A percentile compares a stretch with the other conserved stretches of the same genome.
phyloP scores from a whole-genome alignment of 2,888 invertebrate genomes.

The Thyatira batis region DNA sequence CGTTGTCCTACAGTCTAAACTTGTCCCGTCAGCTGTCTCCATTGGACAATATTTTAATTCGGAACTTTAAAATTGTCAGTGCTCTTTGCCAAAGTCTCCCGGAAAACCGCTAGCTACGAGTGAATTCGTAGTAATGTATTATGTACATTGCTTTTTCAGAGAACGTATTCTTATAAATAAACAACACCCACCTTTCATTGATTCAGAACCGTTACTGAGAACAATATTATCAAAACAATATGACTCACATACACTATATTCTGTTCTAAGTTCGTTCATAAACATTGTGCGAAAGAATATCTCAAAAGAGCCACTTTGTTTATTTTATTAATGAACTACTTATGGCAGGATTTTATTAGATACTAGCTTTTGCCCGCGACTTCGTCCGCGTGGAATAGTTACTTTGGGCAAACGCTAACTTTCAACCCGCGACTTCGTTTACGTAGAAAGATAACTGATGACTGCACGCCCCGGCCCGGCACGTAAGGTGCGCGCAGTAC shows the following conservation, averaged over 20 bases:
- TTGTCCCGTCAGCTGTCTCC: neutral
- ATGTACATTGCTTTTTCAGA: neutral
- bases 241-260: neutral
- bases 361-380: no score
- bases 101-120: neutral
- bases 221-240: slow-evolving; percentile 1
- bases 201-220: neutral
- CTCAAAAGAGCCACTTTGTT: no score
- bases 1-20: neutral
- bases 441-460: no score
- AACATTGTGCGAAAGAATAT: no score
- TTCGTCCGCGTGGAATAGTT: no score
- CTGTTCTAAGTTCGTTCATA: no score
- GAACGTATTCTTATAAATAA: neutral
- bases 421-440: no score
- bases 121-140: neutral
- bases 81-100: neutral
- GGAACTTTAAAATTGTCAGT: neutral
- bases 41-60: neutral
- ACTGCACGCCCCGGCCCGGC: no score
- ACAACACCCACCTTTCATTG: slow-evolving; percentile 1
- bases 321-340: no score
- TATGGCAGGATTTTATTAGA: no score
- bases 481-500: no score
- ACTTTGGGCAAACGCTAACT: no score